Evolutionary conservation across 2,113 vertebrate species (phyloP).

Genomic region (Paratilapia polleni): DNA sequence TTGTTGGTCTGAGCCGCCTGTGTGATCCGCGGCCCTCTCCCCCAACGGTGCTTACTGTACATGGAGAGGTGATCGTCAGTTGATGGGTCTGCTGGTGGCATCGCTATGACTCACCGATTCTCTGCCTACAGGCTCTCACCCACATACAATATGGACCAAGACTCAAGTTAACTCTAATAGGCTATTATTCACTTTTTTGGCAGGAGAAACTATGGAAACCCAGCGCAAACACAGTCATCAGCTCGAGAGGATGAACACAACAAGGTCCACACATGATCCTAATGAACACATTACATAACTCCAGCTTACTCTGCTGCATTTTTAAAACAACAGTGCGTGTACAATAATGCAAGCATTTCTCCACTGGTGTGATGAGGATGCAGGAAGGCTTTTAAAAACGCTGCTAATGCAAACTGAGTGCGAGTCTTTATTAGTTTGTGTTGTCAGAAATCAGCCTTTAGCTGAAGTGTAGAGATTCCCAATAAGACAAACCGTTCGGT

Average conservation of each 20-base stretch:
- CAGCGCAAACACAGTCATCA: slow-evolving; percentile 23
- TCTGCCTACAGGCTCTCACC: slow-evolving; percentile 54
- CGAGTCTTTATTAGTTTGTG: slow-evolving; percentile 3
- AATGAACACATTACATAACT: background rate
- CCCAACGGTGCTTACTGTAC: slow-evolving; percentile 16
- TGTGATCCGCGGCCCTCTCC: slow-evolving; percentile 3
- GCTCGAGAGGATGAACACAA: slow-evolving; percentile 8
- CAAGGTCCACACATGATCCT: background rate
- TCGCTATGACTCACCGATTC: slow-evolving; percentile 60
- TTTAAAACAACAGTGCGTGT: background rate
- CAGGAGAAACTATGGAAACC: slow-evolving; percentile 30
- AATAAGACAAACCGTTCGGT: background rate
- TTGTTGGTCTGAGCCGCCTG: background rate
- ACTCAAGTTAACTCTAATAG: slow-evolving; percentile 39
- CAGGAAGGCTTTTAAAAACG: background rate
- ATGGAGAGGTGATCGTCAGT: slow-evolving; percentile 37
- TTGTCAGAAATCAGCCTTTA: background rate
- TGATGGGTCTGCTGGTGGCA: slow-evolving; percentile 39
- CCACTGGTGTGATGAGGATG: background rate
- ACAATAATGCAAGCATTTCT: background rate
- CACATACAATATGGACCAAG: slow-evolving; percentile 49
- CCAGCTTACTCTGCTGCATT: background rate
- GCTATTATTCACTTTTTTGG: slow-evolving; percentile 51
- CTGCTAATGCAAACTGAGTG: background rate
- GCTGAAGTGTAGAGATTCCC: slow-evolving; percentile 2